Percentiles rank a stretch among this genome's conserved stretches.
phyloP scores from a whole-genome alignment of 2,797 vertebrate species.

The Acrossocheilus wenchowensis region DNA sequence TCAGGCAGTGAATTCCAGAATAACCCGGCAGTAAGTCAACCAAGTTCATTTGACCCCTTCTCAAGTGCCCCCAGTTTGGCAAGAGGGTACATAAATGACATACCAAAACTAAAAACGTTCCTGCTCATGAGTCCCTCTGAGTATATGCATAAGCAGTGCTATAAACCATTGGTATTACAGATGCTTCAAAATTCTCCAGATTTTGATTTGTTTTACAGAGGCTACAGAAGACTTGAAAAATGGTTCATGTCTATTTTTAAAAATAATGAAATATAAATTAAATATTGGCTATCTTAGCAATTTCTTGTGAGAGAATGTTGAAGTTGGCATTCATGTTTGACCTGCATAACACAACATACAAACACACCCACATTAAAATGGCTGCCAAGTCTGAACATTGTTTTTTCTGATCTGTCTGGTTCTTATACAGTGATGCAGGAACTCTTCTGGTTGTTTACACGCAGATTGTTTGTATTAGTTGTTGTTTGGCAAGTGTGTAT shows the following conservation, averaged over 20 bases:
- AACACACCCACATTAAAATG: not conserved
- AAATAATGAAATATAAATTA: not conserved
- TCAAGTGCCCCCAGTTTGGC: not conserved
- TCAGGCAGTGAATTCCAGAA: not conserved
- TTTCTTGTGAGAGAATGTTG: not conserved
- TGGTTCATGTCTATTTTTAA: not conserved
- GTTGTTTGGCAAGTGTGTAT: not conserved
- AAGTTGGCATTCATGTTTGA: not conserved
- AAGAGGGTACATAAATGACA: constrained; percentile 7
- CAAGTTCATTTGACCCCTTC: constrained; percentile 1
- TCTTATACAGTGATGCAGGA: not conserved
- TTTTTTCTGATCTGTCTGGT: not conserved
- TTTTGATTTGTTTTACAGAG: not conserved
- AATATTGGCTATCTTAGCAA: not conserved
- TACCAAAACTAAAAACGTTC: not conserved
- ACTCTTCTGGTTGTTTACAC: not conserved
- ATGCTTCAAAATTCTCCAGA: not conserved
- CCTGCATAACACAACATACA: not conserved
- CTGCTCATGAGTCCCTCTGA: not conserved
- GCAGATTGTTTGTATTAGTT: not conserved
- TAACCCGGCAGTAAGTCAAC: not conserved
- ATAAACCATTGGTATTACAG: not conserved
- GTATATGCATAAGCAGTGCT: not conserved
- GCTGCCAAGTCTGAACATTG: not conserved
- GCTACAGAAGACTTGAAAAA: not conserved